Conservation (phyloP, 37 sponge, comb jelly and placozoan species). For the Petrosia ficiformis region DNA sequence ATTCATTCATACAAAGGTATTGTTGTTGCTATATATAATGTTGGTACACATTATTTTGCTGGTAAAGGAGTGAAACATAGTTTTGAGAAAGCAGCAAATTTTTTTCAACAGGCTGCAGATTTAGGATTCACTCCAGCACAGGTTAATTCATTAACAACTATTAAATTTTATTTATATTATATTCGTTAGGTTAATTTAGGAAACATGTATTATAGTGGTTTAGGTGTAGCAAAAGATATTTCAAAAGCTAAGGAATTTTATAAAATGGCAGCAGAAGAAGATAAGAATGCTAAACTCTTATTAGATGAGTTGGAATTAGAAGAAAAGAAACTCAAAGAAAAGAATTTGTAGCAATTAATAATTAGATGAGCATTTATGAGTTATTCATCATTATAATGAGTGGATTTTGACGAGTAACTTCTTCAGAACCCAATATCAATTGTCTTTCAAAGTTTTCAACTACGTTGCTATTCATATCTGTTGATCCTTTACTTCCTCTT, state of each 20-base stretch:
- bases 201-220: constrained; percentile 85
- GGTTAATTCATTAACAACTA: constrained; percentile 20
- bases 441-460: not conserved
- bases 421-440: not conserved
- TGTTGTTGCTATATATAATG: constrained; percentile 68
- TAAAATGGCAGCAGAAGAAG: constrained; percentile 47
- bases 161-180: not conserved
- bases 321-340: constrained; percentile 17
- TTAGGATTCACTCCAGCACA: constrained; percentile 76
- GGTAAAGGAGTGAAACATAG: constrained; percentile 74
- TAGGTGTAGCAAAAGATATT: constrained; percentile 71
- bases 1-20: constrained; percentile 29
- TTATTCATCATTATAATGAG: too few species aligned
- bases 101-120: constrained; percentile 60
- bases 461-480: too few species aligned
- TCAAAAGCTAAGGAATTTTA: constrained; percentile 83
- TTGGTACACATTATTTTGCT: constrained; percentile 75
- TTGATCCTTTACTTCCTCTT: not conserved
- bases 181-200: constrained; percentile 77
- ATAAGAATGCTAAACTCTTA: constrained; percentile 74
- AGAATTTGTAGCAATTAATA: not conserved
- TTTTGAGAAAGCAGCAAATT: constrained; percentile 73
- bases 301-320: constrained; percentile 63
- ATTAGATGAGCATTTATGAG: not conserved
- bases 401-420: not conserved